Conservation (phyloP, 2,888 invertebrate genomes). For the Embidobia sp. region DNA sequence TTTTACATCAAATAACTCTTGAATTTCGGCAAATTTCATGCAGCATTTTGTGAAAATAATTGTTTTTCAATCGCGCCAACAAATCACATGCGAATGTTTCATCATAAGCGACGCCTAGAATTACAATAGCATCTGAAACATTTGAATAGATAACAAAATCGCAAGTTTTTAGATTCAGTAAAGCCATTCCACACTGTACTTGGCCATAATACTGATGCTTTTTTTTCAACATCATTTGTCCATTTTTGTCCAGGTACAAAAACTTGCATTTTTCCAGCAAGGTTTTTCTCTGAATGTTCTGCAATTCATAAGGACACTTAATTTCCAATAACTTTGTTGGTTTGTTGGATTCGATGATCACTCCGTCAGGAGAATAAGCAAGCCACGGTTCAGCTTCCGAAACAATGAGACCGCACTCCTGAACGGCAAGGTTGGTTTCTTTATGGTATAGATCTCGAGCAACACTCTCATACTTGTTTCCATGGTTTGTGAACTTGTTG, state of each 20-base stretch:
- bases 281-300: neutral
- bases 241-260: neutral
- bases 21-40: neutral
- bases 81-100: neutral
- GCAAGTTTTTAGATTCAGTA: neutral
- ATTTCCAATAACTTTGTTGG: neutral
- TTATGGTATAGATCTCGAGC: neutral
- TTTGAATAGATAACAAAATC: conserved; percentile 4
- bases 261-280: conserved; percentile 1
- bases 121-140: neutral
- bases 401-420: conserved; percentile 3
- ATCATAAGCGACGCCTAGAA: neutral
- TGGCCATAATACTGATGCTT: conserved; percentile 18
- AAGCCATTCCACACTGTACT: conserved; percentile 16
- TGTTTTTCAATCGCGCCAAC: neutral
- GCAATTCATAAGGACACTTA: conserved; percentile 2
- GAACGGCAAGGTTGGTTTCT: neutral
- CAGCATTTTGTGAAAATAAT: conserved; percentile 4
- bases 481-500: conserved; percentile 26
- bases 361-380: neutral
- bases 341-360: neutral
- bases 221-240: neutral
- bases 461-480: conserved; percentile 3
- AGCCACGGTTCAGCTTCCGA: neutral
- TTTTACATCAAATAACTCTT: too few relatives aligned